A percentile compares a stretch with the other conserved stretches of the same genome.
Evolutionary conservation across 2,113 vertebrate species (phyloP).

Genomic region (Zosterops borbonicus): DNA sequence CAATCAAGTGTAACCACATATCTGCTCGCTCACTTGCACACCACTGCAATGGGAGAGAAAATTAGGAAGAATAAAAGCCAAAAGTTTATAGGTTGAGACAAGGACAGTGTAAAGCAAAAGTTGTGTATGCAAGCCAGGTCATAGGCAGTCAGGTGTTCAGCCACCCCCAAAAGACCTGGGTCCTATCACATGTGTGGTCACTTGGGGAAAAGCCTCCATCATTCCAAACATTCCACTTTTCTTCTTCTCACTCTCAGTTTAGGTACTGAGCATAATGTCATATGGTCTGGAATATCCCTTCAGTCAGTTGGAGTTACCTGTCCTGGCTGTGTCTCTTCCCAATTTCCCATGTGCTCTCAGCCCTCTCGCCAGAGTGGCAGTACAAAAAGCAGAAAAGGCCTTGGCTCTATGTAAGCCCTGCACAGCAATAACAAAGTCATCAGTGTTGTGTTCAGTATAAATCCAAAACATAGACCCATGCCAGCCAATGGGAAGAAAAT

Average conservation of each 20-base stretch:
- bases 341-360: rapidly evolving
- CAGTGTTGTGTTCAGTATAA: background rate
- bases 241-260: background rate
- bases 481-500: background rate
- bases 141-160: background rate
- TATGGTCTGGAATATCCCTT: background rate
- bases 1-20: background rate
- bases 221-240: background rate
- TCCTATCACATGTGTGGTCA: background rate
- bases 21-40: background rate
- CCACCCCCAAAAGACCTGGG: background rate
- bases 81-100: background rate
- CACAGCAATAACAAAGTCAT: background rate
- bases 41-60: background rate
- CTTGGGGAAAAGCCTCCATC: background rate
- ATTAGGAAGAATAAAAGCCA: background rate
- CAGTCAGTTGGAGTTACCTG: background rate
- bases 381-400: background rate
- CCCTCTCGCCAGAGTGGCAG: too few relatives aligned
- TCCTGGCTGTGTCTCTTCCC: background rate
- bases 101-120: background rate
- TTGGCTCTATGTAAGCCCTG: background rate
- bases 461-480: background rate
- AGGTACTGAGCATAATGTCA: background rate
- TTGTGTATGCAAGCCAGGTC: background rate